Conservation (phyloP, 2,888 invertebrate genomes). For the Hydrotaea diabolus region DNA sequence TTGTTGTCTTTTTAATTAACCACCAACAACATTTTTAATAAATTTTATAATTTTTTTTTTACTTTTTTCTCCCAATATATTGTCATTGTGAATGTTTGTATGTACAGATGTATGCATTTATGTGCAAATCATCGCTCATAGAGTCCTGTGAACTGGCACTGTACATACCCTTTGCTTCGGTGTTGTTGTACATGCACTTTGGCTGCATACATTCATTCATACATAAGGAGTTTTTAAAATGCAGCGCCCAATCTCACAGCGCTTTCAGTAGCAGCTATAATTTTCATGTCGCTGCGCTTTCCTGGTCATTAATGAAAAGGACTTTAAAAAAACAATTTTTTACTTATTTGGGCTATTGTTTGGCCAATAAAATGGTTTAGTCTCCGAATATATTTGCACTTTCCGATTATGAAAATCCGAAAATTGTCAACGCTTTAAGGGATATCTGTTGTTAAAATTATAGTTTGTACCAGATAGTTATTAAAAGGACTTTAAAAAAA, state of each 20-base stretch:
- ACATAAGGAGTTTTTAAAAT: not conserved
- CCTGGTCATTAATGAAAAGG: not conserved
- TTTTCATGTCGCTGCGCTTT: slow-evolving; percentile 30
- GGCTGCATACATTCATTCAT: not conserved
- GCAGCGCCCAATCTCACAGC: not conserved
- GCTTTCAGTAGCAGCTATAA: slow-evolving; percentile 16
- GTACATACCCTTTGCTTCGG: not conserved
- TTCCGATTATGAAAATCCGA: too few relatives aligned
- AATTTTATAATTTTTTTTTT: slow-evolving; percentile 31
- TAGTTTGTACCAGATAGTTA: too few relatives aligned
- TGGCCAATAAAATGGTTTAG: too few relatives aligned
- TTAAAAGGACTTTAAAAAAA: too few relatives aligned
- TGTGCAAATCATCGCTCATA: not conserved
- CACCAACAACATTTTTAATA: slow-evolving; percentile 65
- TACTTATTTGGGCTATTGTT: too few relatives aligned
- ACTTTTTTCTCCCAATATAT: slow-evolving; percentile 29
- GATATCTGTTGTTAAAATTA: too few relatives aligned
- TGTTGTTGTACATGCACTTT: not conserved
- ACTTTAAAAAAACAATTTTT: not conserved
- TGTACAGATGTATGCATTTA: not conserved
- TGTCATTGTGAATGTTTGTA: not conserved
- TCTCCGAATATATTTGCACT: too few relatives aligned
- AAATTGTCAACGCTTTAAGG: too few relatives aligned
- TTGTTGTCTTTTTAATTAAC: slow-evolving; percentile 59
- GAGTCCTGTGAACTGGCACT: not conserved